A percentile compares a stretch with the other conserved stretches of the same genome.
These are phyloP conservation scores for Argentina silus DNA, from an alignment of 2,797 vertebrate genomes.

Conservation along the genomic window DNA sequence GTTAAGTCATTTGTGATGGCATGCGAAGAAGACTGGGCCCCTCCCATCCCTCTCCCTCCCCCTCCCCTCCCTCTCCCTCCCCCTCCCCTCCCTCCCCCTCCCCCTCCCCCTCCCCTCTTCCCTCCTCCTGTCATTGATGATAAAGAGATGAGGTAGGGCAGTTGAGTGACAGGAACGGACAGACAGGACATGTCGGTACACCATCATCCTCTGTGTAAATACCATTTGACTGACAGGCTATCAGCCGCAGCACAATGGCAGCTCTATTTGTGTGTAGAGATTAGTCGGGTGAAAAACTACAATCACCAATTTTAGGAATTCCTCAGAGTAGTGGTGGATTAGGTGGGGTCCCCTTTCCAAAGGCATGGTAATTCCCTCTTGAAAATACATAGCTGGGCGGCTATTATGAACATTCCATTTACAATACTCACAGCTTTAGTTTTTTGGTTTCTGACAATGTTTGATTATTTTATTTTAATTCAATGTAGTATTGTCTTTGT, in stretches of 20 bases:
- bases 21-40: conserved; percentile 10
- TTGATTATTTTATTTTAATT: no score
- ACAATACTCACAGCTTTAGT: neutral
- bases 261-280: conserved; percentile 21
- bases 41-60: neutral
- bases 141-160: conserved; percentile 20
- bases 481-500: no score
- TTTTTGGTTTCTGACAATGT: no score
- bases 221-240: conserved; percentile 35
- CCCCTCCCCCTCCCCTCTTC: neutral
- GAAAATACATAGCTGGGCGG: conserved; percentile 23
- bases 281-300: conserved; percentile 26
- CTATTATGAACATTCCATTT: conserved; percentile 22
- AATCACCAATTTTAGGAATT: conserved; percentile 39
- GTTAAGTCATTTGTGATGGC: neutral
- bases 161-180: conserved; percentile 25
- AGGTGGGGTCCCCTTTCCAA: conserved; percentile 23
- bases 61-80: neutral
- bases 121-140: neutral
- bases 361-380: conserved; percentile 21
- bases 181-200: conserved; percentile 26
- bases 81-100: neutral
- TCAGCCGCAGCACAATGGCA: conserved; percentile 20
- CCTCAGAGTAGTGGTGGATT: conserved; percentile 13
- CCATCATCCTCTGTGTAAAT: conserved; percentile 1